Conservation (phyloP, 2,888 invertebrate genomes). For the Agonopterix alstromeriana region DNA sequence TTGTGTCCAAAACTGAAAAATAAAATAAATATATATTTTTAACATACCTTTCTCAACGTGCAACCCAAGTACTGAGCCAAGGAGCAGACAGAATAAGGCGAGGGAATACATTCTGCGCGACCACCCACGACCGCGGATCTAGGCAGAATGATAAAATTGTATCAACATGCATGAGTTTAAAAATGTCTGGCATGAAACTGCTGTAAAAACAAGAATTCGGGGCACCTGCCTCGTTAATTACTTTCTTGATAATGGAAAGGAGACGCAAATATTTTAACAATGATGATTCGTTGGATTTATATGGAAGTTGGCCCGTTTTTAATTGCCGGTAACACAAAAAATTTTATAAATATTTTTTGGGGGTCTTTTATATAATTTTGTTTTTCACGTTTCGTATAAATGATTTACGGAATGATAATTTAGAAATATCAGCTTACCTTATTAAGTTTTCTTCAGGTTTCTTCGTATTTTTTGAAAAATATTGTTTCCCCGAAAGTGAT, state of each 20-base stretch:
- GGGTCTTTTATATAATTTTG: too few relatives aligned
- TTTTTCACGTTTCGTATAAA: too few relatives aligned
- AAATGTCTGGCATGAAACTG: neutral
- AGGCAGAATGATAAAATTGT: slow-evolving; percentile 26
- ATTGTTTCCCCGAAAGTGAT: too few relatives aligned
- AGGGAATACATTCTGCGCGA: slow-evolving; percentile 34
- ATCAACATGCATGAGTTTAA: neutral
- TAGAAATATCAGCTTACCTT: too few relatives aligned
- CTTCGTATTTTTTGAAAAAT: too few relatives aligned
- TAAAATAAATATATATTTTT: neutral
- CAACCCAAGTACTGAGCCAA: slow-evolving; percentile 35
- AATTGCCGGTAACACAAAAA: slow-evolving; percentile 7
- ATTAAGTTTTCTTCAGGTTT: too few relatives aligned
- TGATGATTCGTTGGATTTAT: slow-evolving; percentile 5
- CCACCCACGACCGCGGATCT: slow-evolving; percentile 26
- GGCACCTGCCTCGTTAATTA: slow-evolving; percentile 11
- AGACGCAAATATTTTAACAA: slow-evolving; percentile 12
- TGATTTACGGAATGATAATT: too few relatives aligned
- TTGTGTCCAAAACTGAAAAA: too few relatives aligned
- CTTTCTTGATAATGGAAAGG: slow-evolving; percentile 6
- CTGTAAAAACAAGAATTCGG: slow-evolving; percentile 8
- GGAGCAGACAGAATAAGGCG: slow-evolving; percentile 35
- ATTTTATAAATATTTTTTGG: neutral
- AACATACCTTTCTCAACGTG: slow-evolving; percentile 49
- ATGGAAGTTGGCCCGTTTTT: neutral